Conservation (phyloP, 1,140 invertebrate species). For the Drosophila funebris region DNA sequence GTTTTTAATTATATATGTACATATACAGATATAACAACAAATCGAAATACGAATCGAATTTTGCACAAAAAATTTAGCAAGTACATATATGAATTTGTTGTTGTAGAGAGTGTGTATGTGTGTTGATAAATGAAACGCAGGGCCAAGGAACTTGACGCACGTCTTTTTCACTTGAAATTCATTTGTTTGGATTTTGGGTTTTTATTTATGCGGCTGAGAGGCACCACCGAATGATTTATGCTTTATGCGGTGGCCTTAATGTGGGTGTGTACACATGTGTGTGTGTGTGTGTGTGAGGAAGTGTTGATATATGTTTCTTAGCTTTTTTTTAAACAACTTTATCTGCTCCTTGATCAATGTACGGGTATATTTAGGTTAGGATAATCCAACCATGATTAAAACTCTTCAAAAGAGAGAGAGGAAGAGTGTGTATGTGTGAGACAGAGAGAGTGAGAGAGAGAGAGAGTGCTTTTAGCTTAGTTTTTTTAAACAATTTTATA, state of each 20-base stretch:
- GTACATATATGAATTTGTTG: constrained; percentile 14
- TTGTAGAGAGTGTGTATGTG: background rate
- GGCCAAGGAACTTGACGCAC: constrained; percentile 41
- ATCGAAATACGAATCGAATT: constrained; percentile 24
- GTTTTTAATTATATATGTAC: background rate
- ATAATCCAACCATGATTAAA: no score
- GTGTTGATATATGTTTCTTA: constrained; percentile 1
- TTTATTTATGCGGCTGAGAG: constrained; percentile 55
- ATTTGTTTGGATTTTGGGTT: constrained; percentile 58
- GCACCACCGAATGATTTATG: constrained; percentile 61
- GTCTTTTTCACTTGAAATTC: constrained; percentile 43
- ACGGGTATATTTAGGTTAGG: background rate
- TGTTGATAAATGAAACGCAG: constrained; percentile 5
- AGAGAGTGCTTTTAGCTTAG: no score
- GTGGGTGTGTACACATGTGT: background rate
- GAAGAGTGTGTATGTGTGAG: no score
- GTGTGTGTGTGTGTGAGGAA: background rate
- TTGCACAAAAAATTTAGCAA: constrained; percentile 42
- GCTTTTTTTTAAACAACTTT: background rate
- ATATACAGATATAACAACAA: constrained; percentile 28
- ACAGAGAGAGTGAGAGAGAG: no score
- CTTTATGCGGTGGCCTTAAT: constrained; percentile 24
- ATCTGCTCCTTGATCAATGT: background rate
- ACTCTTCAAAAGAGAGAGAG: no score
- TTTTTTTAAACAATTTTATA: no score